Percentiles rank a stretch among this genome's conserved stretches.
These are phyloP conservation scores for Dryadula phaetusa DNA, from an alignment of 2,888 invertebrate genomes.

Conservation along the genomic window DNA sequence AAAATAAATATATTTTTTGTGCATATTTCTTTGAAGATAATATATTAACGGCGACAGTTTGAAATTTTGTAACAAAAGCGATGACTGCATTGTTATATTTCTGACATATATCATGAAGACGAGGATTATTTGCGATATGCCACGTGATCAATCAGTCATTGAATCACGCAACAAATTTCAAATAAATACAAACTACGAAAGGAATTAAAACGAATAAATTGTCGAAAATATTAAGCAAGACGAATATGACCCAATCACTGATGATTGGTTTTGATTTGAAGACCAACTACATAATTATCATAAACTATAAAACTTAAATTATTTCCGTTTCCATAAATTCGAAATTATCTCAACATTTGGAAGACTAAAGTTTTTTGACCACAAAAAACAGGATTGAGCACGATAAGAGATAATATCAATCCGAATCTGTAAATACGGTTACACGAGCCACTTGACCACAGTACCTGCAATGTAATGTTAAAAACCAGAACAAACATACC, in stretches of 20 bases:
- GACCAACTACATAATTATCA: conserved; percentile 38
- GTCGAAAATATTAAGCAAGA: conserved; percentile 24
- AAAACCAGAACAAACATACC: conserved; percentile 51
- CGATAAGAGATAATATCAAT: conserved; percentile 33
- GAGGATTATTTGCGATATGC: conserved; percentile 40
- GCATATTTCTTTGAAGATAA: not conserved
- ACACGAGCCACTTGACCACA: not conserved
- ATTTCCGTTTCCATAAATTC: conserved; percentile 48
- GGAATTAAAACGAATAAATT: conserved; percentile 25
- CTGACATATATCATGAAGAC: not conserved
- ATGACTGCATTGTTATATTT: conserved; percentile 9
- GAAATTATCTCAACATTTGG: conserved; percentile 40
- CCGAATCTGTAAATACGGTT: conserved; percentile 50
- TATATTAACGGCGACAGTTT: conserved; percentile 6
- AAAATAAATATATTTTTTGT: conserved; percentile 1
- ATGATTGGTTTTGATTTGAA: conserved; percentile 53
- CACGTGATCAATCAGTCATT: conserved; percentile 47
- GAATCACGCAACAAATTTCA: conserved; percentile 41
- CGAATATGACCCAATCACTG: conserved; percentile 51
- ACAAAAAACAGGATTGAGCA: conserved; percentile 21
- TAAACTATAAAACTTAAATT: conserved; percentile 40
- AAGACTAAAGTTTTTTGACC: conserved; percentile 15
- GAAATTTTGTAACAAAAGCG: not conserved
- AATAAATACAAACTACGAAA: conserved; percentile 7
- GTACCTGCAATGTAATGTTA: conserved; percentile 34